Conservation (phyloP, 2,888 invertebrate genomes). For the Itoplectis maculator region DNA sequence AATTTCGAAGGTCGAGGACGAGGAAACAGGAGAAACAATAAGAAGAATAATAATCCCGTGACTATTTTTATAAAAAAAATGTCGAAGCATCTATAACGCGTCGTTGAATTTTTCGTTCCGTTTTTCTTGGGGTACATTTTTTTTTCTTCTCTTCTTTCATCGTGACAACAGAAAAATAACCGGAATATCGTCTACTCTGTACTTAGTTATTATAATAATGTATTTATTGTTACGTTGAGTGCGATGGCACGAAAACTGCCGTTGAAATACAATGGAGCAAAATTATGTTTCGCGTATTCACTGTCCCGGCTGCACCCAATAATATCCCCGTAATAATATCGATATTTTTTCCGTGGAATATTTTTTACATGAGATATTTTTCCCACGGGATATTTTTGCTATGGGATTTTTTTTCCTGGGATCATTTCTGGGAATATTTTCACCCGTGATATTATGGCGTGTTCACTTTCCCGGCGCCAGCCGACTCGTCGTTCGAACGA, state of each 20-base stretch:
- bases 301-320: too few relatives aligned
- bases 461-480: background rate
- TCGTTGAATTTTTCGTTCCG: slow-evolving; percentile 17
- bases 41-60: slow-evolving; percentile 41
- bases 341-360: too few relatives aligned
- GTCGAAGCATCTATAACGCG: slow-evolving; percentile 21
- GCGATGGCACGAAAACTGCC: slow-evolving; percentile 5
- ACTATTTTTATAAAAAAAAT: slow-evolving; percentile 59
- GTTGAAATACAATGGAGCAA: background rate
- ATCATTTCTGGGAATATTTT: too few relatives aligned
- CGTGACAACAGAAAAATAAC: slow-evolving; percentile 3
- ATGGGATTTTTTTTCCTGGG: too few relatives aligned
- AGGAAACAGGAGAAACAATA: slow-evolving; percentile 20
- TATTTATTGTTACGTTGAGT: slow-evolving; percentile 47
- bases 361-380: too few relatives aligned
- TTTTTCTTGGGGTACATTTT: slow-evolving; percentile 10
- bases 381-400: too few relatives aligned
- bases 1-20: slow-evolving; percentile 23
- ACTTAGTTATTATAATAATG: slow-evolving; percentile 43
- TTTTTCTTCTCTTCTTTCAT: background rate
- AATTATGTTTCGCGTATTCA: background rate
- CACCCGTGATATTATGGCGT: background rate
- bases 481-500: too few relatives aligned
- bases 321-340: too few relatives aligned
- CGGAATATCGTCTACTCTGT: background rate